These are phyloP conservation scores for Periophthalmus magnuspinnatus DNA, from an alignment of 2,797 vertebrate genomes.

Conservation along the genomic window DNA sequence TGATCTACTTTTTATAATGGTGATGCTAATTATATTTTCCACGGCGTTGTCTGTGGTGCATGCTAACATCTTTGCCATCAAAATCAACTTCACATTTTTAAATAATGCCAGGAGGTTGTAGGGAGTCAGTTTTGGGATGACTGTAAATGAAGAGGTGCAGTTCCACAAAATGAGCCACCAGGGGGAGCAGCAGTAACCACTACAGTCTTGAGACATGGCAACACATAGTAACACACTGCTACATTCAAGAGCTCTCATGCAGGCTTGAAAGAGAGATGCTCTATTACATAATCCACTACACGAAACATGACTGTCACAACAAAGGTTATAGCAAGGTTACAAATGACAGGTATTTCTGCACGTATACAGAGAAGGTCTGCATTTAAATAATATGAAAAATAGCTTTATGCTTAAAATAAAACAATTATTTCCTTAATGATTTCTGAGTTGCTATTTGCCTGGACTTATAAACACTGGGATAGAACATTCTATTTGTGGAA, in stretches of 20 bases:
- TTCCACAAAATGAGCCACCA: slow-evolving; percentile 45
- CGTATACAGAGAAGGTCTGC: background rate
- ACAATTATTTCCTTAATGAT: background rate
- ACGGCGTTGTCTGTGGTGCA: background rate
- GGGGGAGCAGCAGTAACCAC: slow-evolving; percentile 56
- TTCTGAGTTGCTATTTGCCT: slow-evolving; percentile 12
- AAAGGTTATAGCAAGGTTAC: slow-evolving; percentile 3
- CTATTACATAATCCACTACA: slow-evolving; percentile 7
- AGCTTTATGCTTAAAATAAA: background rate
- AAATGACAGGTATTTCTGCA: background rate
- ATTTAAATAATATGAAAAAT: background rate
- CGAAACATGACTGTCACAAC: background rate
- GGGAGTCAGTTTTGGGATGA: slow-evolving; percentile 8
- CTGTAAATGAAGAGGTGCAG: slow-evolving; percentile 15
- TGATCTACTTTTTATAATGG: background rate
- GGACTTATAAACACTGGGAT: background rate
- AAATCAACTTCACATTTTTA: background rate
- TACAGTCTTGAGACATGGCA: slow-evolving; percentile 9
- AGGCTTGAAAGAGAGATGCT: background rate
- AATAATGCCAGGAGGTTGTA: background rate
- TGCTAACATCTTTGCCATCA: background rate
- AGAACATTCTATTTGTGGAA: slow-evolving; percentile 3
- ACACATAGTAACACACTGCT: slow-evolving; percentile 6
- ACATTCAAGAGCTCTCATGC: slow-evolving; percentile 4
- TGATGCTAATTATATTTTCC: background rate